Percentiles rank a stretch among this genome's conserved stretches.
These are phyloP conservation scores for Manis pentadactyla DNA, from an alignment of 2,797 vertebrate genomes.

Conservation along the genomic window DNA sequence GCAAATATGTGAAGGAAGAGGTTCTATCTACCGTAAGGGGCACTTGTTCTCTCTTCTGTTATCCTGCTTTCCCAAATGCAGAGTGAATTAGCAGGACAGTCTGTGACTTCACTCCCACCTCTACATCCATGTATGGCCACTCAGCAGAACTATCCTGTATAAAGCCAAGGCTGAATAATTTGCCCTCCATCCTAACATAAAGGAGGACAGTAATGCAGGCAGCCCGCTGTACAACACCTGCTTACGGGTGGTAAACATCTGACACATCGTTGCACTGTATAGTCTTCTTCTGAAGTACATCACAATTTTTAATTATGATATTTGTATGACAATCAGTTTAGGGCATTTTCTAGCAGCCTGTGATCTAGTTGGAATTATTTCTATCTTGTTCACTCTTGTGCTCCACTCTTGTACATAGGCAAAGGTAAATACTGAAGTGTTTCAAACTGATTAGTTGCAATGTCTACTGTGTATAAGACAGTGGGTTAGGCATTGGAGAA, in stretches of 20 bases:
- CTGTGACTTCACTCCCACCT: background rate
- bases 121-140: background rate
- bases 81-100: background rate
- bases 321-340: background rate
- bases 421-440: background rate
- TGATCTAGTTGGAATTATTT: background rate
- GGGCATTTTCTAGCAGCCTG: background rate
- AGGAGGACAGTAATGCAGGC: background rate
- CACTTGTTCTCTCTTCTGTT: background rate
- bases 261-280: background rate
- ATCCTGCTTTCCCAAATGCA: background rate
- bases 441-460: background rate
- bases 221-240: background rate
- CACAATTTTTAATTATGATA: background rate
- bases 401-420: background rate
- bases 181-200: background rate
- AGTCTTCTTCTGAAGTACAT: background rate
- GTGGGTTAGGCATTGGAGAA: background rate
- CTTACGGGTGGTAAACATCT: background rate
- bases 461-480: background rate
- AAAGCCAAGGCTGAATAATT: background rate
- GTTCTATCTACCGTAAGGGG: background rate
- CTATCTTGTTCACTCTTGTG: background rate
- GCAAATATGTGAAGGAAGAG: background rate
- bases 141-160: background rate